Percentiles rank a stretch among this genome's conserved stretches.
phyloP scores from a whole-genome alignment of 2,888 invertebrate genomes.

The Trichogramma evanescens region DNA sequence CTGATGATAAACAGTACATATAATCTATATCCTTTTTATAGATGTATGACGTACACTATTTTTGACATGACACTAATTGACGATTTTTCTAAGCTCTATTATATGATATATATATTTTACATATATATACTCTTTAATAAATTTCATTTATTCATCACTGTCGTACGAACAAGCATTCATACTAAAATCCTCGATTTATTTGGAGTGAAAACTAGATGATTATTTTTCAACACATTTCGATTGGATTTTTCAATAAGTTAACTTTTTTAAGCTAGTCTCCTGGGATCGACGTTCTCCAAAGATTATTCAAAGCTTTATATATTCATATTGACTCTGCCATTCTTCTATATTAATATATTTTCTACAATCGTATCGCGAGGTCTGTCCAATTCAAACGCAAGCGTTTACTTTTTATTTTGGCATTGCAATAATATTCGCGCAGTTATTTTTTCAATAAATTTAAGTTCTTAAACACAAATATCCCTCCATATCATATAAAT shows the following conservation, averaged over 20 bases:
- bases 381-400: constrained; percentile 11
- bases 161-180: too few relatives aligned
- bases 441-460: too few relatives aligned
- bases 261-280: not conserved
- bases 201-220: constrained; percentile 18
- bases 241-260: not conserved
- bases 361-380: constrained; percentile 4
- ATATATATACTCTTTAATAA: constrained; percentile 8
- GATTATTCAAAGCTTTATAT: constrained; percentile 4
- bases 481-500: too few relatives aligned
- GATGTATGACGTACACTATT: too few relatives aligned
- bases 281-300: constrained; percentile 14
- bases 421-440: too few relatives aligned
- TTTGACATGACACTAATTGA: constrained; percentile 18
- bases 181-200: not conserved
- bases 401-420: constrained; percentile 5
- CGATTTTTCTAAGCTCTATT: constrained; percentile 19
- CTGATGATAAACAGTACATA: too few relatives aligned
- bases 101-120: constrained; percentile 10
- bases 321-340: not conserved
- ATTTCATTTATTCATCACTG: not conserved
- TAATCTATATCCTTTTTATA: too few relatives aligned
- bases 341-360: too few relatives aligned
- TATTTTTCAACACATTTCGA: not conserved
- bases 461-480: too few relatives aligned